Base-by-base conservation (phyloP, 2,113 vertebrate species). In the Mus pahari region DNA sequence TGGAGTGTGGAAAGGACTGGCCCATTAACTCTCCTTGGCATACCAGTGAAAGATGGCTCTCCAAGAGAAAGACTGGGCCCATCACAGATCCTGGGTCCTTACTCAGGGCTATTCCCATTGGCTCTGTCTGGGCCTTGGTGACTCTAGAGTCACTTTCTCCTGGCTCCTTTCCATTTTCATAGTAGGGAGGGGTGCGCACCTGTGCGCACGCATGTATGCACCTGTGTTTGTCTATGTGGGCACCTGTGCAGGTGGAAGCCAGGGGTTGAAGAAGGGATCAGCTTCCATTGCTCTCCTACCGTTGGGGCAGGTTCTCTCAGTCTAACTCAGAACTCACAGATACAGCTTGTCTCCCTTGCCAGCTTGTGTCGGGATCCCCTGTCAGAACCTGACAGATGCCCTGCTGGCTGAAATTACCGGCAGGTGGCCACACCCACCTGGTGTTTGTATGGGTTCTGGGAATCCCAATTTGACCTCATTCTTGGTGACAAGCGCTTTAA, bases 21-120 rank as follows among this genome's bases (percentile, higher is more conserved):
- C 31, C 36, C 71, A 0, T 0, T 33, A 5, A 10, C 22, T 45
- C 26, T 77, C 77, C 31, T 39, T 1, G 3, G 24, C 0, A 19
- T 12, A 13, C 13, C 14, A 19, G 3, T 31, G 82, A 84, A 92
- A 93, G 53, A n/a, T 7, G 26, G 62, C 48, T 42, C n/a, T 87
- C 62, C 62, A 16, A 4, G 20, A 13, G 24, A 71, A 7, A 86
- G 12, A 50, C 9, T 20, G 78, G 3, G 5, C 24, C 33, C 33
- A 33, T 48, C 9, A 16, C 1, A 26, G 24, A 5, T 22, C 90
- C 86, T 58, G 36, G 17, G 4, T 55, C 70, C 39, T 68, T 58
- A 90, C 20, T 5, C 4, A 22, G 5, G 24, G 10, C 12, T 94
- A 62, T 78, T 55, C 7, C 58, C 64, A 1, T 19, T 28, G 74